phyloP scores from a whole-genome alignment of 2,797 vertebrate species.

The Nyctibius grandis region DNA sequence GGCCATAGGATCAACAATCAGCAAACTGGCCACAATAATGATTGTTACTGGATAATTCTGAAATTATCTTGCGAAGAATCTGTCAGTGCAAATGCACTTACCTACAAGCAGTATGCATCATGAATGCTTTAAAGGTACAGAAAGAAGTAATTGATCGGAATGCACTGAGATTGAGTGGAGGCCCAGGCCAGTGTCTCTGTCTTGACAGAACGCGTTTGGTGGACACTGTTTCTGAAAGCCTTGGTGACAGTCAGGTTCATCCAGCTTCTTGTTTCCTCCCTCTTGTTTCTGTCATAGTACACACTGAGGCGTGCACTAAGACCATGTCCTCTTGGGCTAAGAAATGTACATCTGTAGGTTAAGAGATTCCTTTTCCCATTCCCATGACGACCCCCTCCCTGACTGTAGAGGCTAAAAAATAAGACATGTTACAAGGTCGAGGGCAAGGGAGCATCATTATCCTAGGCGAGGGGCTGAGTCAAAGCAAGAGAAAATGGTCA shows the following conservation, averaged over 20 bases:
- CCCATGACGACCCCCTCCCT: fast-evolving
- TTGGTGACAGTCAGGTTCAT: background rate
- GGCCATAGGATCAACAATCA: background rate
- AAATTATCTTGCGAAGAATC: background rate
- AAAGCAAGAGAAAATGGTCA: background rate
- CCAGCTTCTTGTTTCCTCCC: background rate
- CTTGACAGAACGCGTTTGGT: background rate
- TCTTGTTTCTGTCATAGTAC: background rate
- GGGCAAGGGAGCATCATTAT: background rate
- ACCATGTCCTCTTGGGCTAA: background rate
- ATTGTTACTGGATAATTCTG: background rate
- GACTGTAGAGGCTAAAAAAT: background rate
- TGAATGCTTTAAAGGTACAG: background rate
- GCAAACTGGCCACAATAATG: background rate
- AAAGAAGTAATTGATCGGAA: background rate
- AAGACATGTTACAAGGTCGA: background rate
- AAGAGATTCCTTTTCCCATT: background rate
- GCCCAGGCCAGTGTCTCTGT: background rate
- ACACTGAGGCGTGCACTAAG: background rate
- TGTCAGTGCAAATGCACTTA: background rate
- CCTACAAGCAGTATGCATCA: background rate
- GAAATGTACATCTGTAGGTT: background rate
- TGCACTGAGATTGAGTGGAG: background rate
- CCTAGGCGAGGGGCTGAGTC: background rate
- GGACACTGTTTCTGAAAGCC: background rate